phyloP scores from a whole-genome alignment of 2,888 invertebrate genomes.

The Cryptosula pallasiana region DNA sequence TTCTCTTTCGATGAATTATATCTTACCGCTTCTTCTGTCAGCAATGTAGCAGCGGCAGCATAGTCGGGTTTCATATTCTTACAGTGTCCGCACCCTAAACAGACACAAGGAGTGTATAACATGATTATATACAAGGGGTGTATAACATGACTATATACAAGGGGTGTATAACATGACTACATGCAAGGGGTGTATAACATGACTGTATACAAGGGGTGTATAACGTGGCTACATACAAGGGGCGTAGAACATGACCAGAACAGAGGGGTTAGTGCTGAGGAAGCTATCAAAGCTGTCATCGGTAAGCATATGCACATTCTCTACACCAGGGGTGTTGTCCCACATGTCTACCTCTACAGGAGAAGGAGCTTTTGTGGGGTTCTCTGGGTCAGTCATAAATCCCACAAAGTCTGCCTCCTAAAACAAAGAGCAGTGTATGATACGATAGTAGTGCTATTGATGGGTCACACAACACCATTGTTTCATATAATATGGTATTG shows the following conservation, averaged over 20 bases:
- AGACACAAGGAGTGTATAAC: too few species aligned
- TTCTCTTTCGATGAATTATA: too few species aligned
- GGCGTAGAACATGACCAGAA: slow-evolving; percentile 55
- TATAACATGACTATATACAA: slow-evolving; percentile 54
- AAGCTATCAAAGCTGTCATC: slow-evolving; percentile 56
- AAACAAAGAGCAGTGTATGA: slow-evolving; percentile 29
- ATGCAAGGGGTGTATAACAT: slow-evolving; percentile 56
- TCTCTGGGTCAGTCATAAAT: slow-evolving; percentile 57
- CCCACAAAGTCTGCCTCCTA: slow-evolving; percentile 66
- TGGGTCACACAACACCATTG: too few species aligned
- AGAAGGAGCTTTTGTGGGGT: slow-evolving; percentile 53
- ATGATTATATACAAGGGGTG: slow-evolving; percentile 50
- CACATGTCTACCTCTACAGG: slow-evolving; percentile 53
- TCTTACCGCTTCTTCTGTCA: slow-evolving; percentile 43
- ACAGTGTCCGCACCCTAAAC: slow-evolving; percentile 69
- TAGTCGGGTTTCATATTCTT: slow-evolving; percentile 65
- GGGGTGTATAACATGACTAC: slow-evolving; percentile 51
- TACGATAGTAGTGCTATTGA: background rate
- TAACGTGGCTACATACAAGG: slow-evolving; percentile 48
- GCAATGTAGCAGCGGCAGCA: slow-evolving; percentile 53
- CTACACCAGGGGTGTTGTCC: slow-evolving; percentile 54
- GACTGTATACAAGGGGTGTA: slow-evolving; percentile 55
- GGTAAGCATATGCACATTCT: slow-evolving; percentile 70
- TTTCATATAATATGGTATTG: too few species aligned
- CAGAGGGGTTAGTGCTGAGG: slow-evolving; percentile 58